Evolutionary conservation across 2,888 invertebrate species (phyloP).

Genomic region (Sarcophaga caerulescens): DNA sequence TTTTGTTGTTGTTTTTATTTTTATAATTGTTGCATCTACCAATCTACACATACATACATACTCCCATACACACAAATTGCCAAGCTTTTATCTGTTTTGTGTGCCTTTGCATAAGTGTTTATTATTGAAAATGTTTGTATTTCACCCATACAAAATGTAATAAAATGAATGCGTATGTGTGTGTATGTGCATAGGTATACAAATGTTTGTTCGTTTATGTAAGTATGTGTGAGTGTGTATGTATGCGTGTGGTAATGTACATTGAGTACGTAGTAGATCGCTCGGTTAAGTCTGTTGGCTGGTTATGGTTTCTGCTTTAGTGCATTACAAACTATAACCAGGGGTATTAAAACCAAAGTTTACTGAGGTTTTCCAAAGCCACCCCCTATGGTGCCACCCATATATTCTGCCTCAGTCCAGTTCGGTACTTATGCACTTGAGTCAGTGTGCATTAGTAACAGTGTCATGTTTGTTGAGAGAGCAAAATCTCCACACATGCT

Average conservation of each 20-base stretch:
- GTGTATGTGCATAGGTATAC: not conserved
- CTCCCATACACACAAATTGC: too few species aligned
- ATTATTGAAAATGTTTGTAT: not conserved
- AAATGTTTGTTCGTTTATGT: not conserved
- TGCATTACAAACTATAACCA: constrained; percentile 64
- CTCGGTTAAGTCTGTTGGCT: constrained; percentile 45
- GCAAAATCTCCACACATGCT: not conserved
- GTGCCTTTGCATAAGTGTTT: not conserved
- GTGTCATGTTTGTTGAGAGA: not conserved
- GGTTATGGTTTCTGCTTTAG: constrained; percentile 49
- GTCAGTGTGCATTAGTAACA: not conserved
- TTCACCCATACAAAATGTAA: not conserved
- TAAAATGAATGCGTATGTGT: not conserved
- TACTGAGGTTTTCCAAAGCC: constrained; percentile 47
- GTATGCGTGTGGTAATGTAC: constrained; percentile 36
- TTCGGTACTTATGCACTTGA: not conserved
- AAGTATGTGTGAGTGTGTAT: not conserved
- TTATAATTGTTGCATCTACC: not conserved
- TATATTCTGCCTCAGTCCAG: too few species aligned
- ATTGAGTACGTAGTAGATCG: constrained; percentile 49
- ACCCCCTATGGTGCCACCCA: not conserved
- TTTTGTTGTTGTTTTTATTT: not conserved
- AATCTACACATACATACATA: not conserved
- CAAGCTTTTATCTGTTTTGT: constrained; percentile 21
- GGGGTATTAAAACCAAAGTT: constrained; percentile 59